Percentiles rank a stretch among this genome's conserved stretches.
These are phyloP conservation scores for Saguinus midas DNA, from an alignment of 2,113 vertebrate genomes.

Conservation along the genomic window DNA sequence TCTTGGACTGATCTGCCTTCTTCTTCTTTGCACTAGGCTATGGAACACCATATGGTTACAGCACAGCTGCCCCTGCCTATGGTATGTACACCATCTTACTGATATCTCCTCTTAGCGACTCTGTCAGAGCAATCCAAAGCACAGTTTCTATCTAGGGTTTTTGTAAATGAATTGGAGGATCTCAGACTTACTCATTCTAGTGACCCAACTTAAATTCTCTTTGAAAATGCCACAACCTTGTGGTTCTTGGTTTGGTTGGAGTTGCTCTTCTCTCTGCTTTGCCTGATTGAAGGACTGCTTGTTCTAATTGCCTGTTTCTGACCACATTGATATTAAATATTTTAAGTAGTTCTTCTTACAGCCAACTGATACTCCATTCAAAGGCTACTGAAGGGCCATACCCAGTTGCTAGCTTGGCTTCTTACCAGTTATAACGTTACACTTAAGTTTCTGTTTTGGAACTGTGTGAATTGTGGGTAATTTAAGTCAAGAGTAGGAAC, in stretches of 20 bases:
- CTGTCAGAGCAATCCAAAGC: conserved; percentile 73
- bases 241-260: conserved; percentile 89
- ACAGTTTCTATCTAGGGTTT: conserved; percentile 70
- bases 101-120: conserved; percentile 39
- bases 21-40: conserved; percentile 88
- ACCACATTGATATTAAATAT: conserved; percentile 80
- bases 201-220: conserved; percentile 73
- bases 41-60: conserved; percentile 95
- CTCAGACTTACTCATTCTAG: conserved; percentile 76
- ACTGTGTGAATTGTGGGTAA: conserved; percentile 16
- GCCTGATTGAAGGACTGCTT: conserved; percentile 87
- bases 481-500: conserved; percentile 30
- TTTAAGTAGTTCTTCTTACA: conserved; percentile 85
- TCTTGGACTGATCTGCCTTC: conserved; percentile 44
- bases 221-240: conserved; percentile 86
- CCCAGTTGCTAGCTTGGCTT: conserved; percentile 61
- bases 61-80: conserved; percentile 95
- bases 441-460: conserved; percentile 39
- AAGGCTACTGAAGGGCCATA: conserved; percentile 89
- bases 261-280: conserved; percentile 88
- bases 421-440: conserved; percentile 26
- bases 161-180: conserved; percentile 73
- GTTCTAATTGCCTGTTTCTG: conserved; percentile 88
- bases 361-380: conserved; percentile 88
- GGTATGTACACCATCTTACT: conserved; percentile 88